Percentiles rank a stretch among this genome's conserved stretches.
These are phyloP conservation scores for Bothrops jararaca DNA, from an alignment of 2,113 vertebrate genomes.

Conservation along the genomic window DNA sequence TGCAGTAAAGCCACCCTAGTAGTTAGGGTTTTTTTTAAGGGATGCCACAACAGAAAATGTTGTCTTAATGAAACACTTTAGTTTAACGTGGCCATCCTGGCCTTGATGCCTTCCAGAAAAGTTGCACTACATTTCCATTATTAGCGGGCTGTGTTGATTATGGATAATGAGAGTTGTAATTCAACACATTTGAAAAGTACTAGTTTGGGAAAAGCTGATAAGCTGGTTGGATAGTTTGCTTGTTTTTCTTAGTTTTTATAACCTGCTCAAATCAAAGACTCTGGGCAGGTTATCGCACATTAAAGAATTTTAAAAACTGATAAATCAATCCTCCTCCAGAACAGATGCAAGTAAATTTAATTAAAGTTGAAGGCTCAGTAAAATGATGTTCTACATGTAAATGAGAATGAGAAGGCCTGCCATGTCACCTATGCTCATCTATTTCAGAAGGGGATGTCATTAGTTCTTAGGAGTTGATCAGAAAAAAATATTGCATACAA, in stretches of 20 bases:
- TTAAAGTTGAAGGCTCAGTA: neutral
- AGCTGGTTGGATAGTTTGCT: neutral
- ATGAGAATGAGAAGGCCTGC: neutral
- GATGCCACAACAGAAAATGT: neutral
- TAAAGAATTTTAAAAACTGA: neutral
- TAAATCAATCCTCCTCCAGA: neutral
- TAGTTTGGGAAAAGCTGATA: neutral
- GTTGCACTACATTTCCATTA: neutral
- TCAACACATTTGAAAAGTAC: neutral
- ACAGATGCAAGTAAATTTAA: neutral
- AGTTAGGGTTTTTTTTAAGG: neutral
- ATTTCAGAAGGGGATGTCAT: neutral
- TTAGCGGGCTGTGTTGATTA: neutral
- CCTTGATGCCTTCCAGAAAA: neutral
- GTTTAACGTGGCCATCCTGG: neutral
- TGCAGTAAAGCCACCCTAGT: neutral
- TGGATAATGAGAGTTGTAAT: neutral
- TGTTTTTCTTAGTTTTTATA: neutral
- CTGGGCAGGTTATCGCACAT: neutral
- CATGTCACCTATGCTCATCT: neutral
- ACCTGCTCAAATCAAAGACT: neutral
- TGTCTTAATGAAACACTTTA: neutral
- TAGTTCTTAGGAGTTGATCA: neutral
- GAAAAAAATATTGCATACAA: neutral
- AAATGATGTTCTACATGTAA: neutral